Evolutionary conservation across 2,113 vertebrate genomes (phyloP).

Genomic region (Clarias magur): DNA sequence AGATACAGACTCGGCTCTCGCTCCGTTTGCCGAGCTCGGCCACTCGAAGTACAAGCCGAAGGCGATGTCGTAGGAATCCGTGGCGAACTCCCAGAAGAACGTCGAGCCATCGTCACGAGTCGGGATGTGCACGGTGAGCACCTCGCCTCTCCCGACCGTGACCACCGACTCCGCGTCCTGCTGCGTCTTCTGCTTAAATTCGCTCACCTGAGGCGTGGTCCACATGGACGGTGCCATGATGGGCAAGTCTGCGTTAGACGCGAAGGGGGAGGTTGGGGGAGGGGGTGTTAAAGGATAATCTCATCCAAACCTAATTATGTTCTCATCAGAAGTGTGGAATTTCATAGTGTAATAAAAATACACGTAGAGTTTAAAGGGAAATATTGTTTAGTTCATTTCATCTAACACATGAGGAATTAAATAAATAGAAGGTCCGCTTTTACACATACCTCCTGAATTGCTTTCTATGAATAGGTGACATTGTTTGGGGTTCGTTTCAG

Average conservation of each 20-base stretch:
- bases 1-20: constrained; percentile 64
- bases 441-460: constrained; percentile 32
- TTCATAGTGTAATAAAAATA: neutral
- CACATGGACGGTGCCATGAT: constrained; percentile 93
- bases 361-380: neutral
- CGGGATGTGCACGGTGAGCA: constrained; percentile 95
- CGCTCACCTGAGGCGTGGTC: constrained; percentile 94
- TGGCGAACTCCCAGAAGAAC: constrained; percentile 99
- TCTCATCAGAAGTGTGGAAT: neutral
- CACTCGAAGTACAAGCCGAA: constrained; percentile 99
- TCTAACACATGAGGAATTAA: neutral
- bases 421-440: neutral
- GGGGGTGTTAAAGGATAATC: neutral
- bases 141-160: constrained; percentile 94
- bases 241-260: constrained; percentile 22
- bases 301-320: no score
- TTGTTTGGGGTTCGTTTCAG: neutral
- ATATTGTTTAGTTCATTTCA: neutral
- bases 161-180: constrained; percentile 96
- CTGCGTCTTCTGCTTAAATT: constrained; percentile 97
- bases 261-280: no score
- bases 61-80: constrained; percentile 97
- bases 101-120: constrained; percentile 94
- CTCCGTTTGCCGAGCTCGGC: constrained; percentile 91
- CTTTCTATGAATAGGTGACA: constrained; percentile 35